A percentile compares a stretch with the other conserved stretches of the same genome.
phyloP scores from a whole-genome alignment of 2,888 invertebrate species.

The Euplexia lucipara region DNA sequence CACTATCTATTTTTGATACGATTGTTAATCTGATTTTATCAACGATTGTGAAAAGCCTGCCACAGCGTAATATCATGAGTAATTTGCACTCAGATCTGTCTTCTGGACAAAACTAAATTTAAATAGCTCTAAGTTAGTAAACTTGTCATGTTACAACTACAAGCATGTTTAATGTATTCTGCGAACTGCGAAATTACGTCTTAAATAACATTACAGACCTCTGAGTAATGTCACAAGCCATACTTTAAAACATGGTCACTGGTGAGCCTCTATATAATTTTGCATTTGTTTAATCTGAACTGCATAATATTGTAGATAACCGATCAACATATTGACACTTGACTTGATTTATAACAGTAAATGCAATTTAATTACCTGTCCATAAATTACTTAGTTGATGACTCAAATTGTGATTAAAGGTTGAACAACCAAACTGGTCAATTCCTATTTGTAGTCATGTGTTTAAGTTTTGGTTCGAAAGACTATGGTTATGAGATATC shows the following conservation, averaged over 20 bases:
- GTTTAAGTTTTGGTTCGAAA: too few species aligned
- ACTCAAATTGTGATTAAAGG: neutral
- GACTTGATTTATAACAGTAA: neutral
- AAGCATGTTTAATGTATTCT: too few species aligned
- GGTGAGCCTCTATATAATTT: too few species aligned
- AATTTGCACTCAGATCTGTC: slow-evolving; percentile 9
- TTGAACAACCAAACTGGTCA: neutral
- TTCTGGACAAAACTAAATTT: slow-evolving; percentile 8
- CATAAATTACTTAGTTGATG: neutral
- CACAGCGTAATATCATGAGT: neutral
- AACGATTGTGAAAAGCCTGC: too few species aligned
- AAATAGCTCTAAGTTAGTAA: slow-evolving; percentile 9
- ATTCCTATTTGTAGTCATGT: too few species aligned
- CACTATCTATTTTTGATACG: too few species aligned
- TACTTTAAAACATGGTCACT: too few species aligned
- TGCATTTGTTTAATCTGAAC: neutral
- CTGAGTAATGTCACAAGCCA: too few species aligned
- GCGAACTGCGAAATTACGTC: slow-evolving; percentile 12
- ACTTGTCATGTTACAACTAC: slow-evolving; percentile 3
- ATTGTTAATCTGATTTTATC: neutral
- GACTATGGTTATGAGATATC: too few species aligned
- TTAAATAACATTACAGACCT: slow-evolving; percentile 13
- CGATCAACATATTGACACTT: slow-evolving; percentile 31
- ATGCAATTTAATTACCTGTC: slow-evolving; percentile 4
- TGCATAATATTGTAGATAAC: neutral